phyloP scores from a whole-genome alignment of 2,888 invertebrate species.

The Meiosimyza decipiens region DNA sequence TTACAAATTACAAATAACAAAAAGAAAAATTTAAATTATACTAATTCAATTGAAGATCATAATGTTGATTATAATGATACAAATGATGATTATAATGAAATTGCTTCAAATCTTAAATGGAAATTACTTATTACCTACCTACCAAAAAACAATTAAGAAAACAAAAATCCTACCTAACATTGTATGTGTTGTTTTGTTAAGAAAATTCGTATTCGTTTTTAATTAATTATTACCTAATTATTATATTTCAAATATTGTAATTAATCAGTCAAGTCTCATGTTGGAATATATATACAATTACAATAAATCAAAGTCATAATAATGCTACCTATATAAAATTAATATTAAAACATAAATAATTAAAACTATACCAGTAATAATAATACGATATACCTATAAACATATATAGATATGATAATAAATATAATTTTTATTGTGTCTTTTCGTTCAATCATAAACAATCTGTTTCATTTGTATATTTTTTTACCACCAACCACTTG shows the following conservation, averaged over 20 bases:
- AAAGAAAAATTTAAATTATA: conserved; percentile 27
- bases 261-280: conserved; percentile 51
- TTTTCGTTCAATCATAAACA: conserved; percentile 59
- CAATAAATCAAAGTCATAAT: conserved; percentile 45
- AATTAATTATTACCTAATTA: conserved; percentile 43
- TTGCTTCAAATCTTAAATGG: conserved; percentile 34
- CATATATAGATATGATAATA: conserved; percentile 40
- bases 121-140: conserved; percentile 28
- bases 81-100: conserved; percentile 3
- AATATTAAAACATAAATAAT: conserved; percentile 39
- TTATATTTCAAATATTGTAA: conserved; percentile 28
- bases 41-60: conserved; percentile 8
- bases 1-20: conserved; percentile 14
- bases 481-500: neutral
- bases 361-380: conserved; percentile 46
- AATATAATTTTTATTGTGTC: conserved; percentile 62
- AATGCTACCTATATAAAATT: conserved; percentile 39
- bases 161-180: conserved; percentile 36
- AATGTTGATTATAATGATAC: too few relatives aligned
- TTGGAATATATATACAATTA: conserved; percentile 53
- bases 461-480: conserved; percentile 39
- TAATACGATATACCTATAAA: conserved; percentile 46
- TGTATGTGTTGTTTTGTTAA: conserved; percentile 64
- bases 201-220: conserved; percentile 48
- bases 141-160: neutral